Conservation (phyloP, 2,888 invertebrate species). For the Entomobrya multifasciata region DNA sequence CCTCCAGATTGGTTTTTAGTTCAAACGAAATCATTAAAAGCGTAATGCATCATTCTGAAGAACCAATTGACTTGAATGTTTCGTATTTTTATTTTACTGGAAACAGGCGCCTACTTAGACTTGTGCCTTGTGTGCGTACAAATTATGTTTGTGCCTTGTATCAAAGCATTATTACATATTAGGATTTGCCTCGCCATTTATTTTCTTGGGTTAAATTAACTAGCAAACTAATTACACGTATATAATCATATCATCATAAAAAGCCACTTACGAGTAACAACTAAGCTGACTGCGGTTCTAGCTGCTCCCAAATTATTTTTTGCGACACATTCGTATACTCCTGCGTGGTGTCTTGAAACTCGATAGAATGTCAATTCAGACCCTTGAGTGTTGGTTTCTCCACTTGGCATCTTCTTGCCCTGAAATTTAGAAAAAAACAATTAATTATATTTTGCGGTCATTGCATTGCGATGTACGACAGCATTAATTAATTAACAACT, state of each 20-base stretch:
- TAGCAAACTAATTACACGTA: no score
- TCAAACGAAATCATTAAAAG: background rate
- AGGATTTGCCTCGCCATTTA: no score
- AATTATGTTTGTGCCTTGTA: no score
- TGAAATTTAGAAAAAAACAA: slow-evolving; percentile 56
- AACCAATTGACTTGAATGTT: no score
- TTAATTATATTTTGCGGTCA: slow-evolving; percentile 20
- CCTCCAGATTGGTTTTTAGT: background rate
- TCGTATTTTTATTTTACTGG: no score
- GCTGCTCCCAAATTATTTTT: slow-evolving; percentile 81
- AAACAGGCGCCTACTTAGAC: no score
- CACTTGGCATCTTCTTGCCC: slow-evolving; percentile 78
- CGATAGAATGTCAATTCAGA: slow-evolving; percentile 81
- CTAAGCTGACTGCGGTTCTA: slow-evolving; percentile 73
- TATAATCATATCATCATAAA: no score
- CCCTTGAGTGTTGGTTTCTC: slow-evolving; percentile 81
- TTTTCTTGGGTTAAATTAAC: no score
- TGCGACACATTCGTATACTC: slow-evolving; percentile 82
- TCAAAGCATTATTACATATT: no score
- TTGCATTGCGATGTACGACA: background rate
- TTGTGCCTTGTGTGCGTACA: no score
- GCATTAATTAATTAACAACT: slow-evolving; percentile 14
- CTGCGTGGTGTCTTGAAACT: slow-evolving; percentile 80
- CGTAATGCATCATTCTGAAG: background rate
- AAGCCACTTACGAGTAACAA: slow-evolving; percentile 74